Evolutionary conservation across 2,888 invertebrate genomes (phyloP).

Genomic region (Leptinotarsa juncta): DNA sequence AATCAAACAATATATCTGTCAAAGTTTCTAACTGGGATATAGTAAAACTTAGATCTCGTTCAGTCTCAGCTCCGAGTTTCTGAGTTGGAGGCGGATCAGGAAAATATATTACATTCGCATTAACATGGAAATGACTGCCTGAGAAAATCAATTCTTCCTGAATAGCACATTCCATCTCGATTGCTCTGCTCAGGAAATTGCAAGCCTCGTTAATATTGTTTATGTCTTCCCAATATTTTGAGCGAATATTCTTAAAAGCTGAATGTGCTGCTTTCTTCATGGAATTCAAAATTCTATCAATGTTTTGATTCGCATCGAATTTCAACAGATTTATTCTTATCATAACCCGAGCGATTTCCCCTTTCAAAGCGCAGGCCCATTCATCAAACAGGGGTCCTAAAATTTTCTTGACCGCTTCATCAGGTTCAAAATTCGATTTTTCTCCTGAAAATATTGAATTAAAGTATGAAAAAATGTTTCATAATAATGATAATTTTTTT

Average conservation of each 20-base stretch:
- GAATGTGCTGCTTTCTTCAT: conserved; percentile 68
- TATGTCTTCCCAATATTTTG: conserved; percentile 62
- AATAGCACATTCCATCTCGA: conserved; percentile 64
- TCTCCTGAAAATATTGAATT: conserved; percentile 15
- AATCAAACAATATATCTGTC: conserved; percentile 58
- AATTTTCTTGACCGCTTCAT: conserved; percentile 53
- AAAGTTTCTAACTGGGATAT: conserved; percentile 57
- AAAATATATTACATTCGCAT: conserved; percentile 58
- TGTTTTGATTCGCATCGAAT: conserved; percentile 65
- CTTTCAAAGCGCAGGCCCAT: conserved; percentile 71
- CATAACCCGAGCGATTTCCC: conserved; percentile 69
- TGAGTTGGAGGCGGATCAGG: conserved; percentile 39
- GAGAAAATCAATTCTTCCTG: conserved; percentile 65
- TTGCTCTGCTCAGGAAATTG: conserved; percentile 57
- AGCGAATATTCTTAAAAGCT: conserved; percentile 67
- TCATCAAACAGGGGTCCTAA: conserved; percentile 68
- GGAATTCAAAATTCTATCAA: conserved; percentile 66
- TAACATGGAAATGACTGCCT: conserved; percentile 62
- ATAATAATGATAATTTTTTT: neutral
- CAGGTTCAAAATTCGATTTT: conserved; percentile 40
- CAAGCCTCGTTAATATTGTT: conserved; percentile 61
- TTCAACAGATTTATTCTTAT: conserved; percentile 68
- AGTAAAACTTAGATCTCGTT: conserved; percentile 54
- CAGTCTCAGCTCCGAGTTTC: conserved; percentile 22
- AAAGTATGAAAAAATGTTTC: neutral